Conservation (phyloP, 1,140 invertebrate species). For the Hylaeus anthracinus region DNA sequence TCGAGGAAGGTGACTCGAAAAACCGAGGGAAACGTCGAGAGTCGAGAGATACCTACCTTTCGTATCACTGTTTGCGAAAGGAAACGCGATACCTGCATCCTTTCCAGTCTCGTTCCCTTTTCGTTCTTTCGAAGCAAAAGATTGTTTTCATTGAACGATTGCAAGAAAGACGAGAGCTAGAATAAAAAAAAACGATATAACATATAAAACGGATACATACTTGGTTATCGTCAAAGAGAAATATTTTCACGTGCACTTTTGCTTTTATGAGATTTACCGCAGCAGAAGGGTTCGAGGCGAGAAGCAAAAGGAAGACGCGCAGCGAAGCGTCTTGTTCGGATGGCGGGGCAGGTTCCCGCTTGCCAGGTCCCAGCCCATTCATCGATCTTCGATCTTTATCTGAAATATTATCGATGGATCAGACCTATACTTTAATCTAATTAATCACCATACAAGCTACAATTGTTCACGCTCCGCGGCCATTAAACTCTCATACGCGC, state of each 20-base stretch:
- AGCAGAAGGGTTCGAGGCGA: neutral
- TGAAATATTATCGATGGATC: constrained; percentile 53
- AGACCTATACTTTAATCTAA: constrained; percentile 62
- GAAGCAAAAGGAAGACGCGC: neutral
- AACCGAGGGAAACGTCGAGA: neutral
- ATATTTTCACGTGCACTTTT: constrained; percentile 62
- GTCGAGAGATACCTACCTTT: neutral
- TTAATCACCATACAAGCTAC: constrained; percentile 56
- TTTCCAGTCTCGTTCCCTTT: neutral
- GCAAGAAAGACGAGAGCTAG: constrained; percentile 37
- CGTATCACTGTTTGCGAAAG: constrained; percentile 26
- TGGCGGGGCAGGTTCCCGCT: too few relatives aligned
- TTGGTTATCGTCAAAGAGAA: constrained; percentile 58
- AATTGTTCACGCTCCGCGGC: constrained; percentile 49
- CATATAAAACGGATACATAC: constrained; percentile 53
- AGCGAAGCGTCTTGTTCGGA: neutral
- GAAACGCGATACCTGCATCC: constrained; percentile 5
- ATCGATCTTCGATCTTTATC: constrained; percentile 58
- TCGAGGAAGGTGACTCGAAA: constrained; percentile 29
- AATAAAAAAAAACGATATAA: constrained; percentile 33
- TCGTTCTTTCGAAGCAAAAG: neutral
- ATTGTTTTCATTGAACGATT: neutral
- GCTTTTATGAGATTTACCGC: constrained; percentile 56
- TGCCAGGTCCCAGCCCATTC: constrained; percentile 32
- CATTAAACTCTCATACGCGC: constrained; percentile 49